Evolutionary conservation across 2,113 vertebrate species (phyloP), one percentile per base, ranked within the genome.

Genomic region (Coptodon bakossiorum): DNA sequence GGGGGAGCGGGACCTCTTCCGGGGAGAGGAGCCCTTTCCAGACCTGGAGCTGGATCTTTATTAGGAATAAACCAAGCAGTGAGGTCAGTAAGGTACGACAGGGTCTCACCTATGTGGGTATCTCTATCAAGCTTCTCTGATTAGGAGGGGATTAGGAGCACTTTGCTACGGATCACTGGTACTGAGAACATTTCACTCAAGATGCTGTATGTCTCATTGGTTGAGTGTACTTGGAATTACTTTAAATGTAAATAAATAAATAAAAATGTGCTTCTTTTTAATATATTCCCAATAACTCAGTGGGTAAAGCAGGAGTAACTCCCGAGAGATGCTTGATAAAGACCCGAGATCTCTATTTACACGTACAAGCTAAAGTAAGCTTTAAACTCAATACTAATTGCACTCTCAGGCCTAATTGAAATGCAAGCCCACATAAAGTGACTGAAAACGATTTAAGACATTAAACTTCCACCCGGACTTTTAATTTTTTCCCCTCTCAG

Each of bases 21-120:
- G 97, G 93, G 98, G 98, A 95, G 98, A 97, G 93, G 98, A 99
- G 92, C 97, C 98, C 97, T 98, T 99, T 95, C 97, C 97, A 96
- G 99, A 99, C 96, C 97, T 99, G 97, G 99, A 99, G 97, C 98
- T 99, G 98, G 98, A 99, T 99, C 98, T 99, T 99, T 95, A 97
- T 97, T 97, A 95, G 96, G 95, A 96, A 98, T 98, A 98, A 97
- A 98, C 95, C 96, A 97, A 97, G 97, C 96, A 96, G 95, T 91
- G 81, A 91, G 92, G 95, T 95, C 90, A 94, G 96, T 90, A 66
- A 95, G 93, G 95, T 86, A 40, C 66, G 53, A 43, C 68, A 76
- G 78, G 29, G 38, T 56, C 34, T 50, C 59, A 79, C 43, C 57
- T 88, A 87, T 17, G 87, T 90, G 91, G 90, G 87, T 81, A 90